Base-by-base conservation (phyloP, 2,888 invertebrate species). In the Ophion slaviceki region DNA sequence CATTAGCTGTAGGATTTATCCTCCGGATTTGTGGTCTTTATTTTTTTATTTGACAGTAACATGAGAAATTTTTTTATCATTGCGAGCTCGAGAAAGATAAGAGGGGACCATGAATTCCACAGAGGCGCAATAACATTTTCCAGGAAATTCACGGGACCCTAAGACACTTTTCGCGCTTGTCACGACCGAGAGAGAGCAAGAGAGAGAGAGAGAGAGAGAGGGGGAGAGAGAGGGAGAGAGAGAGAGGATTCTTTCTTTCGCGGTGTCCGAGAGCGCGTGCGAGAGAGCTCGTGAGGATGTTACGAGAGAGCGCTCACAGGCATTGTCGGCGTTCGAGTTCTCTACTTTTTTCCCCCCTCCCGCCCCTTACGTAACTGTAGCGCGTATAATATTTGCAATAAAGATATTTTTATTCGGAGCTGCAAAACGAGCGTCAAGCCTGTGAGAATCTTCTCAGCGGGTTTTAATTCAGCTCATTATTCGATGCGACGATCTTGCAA, bases 401-500 rank as follows among this genome's bases (percentile, higher is more conserved):
- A 62, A 62, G 77, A 66, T 66, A 61, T 66, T 53, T 64, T 59
- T 64, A 78, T 72, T 6, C 71, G 28, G 81, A 78, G 80, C 88
- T 86, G 87, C 87, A 83, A 71, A 70, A 68, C 59, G 59, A 75
- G 68, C n/a, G 62, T 17, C 57, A 0, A 67, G 82, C 80, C 88
- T 88, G 89, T 91, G 91, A 87, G 91, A 91, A 91, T 89, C 90
- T 90, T 91, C 89, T 84, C 90, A 90, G 88, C 88, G 86, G 70
- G 68, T 72, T 82, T 59, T 80, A 36, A 57, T 72, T 61, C 20
- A 40, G 53, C 70, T 40, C 14, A 11, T 72, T 36, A 62, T 57
- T 47, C 11, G 28, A 70, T 70, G 24, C 64, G 40, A 57, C 53
- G 53, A 71, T 79, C 6, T 70, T 72, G 72, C 71, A 68, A 66